These are phyloP conservation scores for Deroplatys truncata DNA, from an alignment of 2,888 invertebrate genomes.

Conservation along the genomic window DNA sequence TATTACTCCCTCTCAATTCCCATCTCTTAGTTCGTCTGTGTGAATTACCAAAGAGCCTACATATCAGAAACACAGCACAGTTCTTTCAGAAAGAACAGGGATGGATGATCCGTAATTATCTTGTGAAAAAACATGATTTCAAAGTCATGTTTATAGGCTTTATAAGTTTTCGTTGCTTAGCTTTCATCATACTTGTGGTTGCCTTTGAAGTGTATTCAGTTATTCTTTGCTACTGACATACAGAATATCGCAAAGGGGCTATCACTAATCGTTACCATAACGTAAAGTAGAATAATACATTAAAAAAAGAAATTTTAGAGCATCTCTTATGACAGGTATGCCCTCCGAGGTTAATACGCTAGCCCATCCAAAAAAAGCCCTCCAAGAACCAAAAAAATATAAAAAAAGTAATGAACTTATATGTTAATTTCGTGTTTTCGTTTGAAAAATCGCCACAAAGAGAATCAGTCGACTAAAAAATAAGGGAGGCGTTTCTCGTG, in stretches of 20 bases:
- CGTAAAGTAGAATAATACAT: neutral
- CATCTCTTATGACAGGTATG: neutral
- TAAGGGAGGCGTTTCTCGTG: neutral
- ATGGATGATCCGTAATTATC: neutral
- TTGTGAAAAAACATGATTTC: neutral
- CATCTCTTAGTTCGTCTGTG: neutral
- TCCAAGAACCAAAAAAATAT: conserved; percentile 12
- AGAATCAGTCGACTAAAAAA: conserved; percentile 14
- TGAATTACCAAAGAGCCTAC: neutral
- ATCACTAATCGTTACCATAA: neutral
- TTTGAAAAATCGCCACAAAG: conserved; percentile 16
- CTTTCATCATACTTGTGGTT: neutral
- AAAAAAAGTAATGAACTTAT: conserved; percentile 11
- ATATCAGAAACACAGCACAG: neutral
- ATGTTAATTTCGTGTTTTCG: conserved; percentile 14
- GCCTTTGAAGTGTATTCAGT: neutral
- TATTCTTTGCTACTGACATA: neutral
- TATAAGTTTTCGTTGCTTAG: neutral
- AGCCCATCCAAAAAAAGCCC: neutral
- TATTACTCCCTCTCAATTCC: neutral
- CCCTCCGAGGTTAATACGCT: neutral
- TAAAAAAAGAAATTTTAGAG: neutral
- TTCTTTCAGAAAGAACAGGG: neutral
- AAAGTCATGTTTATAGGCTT: neutral
- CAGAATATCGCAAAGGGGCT: neutral